A percentile compares a stretch with the other conserved stretches of the same genome.
phyloP scores from a whole-genome alignment of 1,140 invertebrate species.

The Calosoma granatense region DNA sequence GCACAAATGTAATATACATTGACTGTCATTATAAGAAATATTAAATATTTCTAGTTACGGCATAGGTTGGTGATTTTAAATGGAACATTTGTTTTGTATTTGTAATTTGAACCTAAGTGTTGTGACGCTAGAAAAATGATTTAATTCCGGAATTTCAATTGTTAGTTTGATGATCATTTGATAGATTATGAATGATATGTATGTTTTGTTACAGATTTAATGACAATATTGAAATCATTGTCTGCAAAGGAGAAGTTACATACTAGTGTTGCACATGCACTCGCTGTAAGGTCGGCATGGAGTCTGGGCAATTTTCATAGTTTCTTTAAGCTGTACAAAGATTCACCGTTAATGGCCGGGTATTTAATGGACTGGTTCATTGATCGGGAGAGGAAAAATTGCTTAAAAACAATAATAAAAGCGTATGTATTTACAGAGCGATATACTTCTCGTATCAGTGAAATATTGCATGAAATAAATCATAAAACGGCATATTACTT shows the following conservation, averaged over 20 bases:
- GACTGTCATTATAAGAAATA: no score
- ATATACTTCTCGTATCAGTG: no score
- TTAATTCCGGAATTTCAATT: neutral
- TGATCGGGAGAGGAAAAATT: slow-evolving; percentile 80
- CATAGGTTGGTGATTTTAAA: no score
- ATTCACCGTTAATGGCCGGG: slow-evolving; percentile 87
- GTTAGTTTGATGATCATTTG: slow-evolving; percentile 4
- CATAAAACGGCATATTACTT: no score
- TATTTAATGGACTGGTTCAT: slow-evolving; percentile 97
- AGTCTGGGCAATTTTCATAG: slow-evolving; percentile 80
- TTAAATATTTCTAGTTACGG: no score
- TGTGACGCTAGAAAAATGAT: no score
- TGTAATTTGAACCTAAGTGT: no score
- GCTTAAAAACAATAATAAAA: slow-evolving; percentile 87
- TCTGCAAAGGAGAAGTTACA: slow-evolving; percentile 68
- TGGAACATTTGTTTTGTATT: no score
- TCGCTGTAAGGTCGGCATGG: slow-evolving; percentile 84
- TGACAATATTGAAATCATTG: slow-evolving; percentile 75
- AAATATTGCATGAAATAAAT: no score
- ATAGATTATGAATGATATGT: no score
- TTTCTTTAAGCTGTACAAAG: slow-evolving; percentile 82
- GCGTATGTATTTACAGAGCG: slow-evolving; percentile 83
- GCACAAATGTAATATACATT: no score
- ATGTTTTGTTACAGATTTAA: slow-evolving; percentile 71
- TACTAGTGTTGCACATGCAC: slow-evolving; percentile 75